phyloP scores from a whole-genome alignment of 2,888 invertebrate species.

The Meiosimyza platycephala region DNA sequence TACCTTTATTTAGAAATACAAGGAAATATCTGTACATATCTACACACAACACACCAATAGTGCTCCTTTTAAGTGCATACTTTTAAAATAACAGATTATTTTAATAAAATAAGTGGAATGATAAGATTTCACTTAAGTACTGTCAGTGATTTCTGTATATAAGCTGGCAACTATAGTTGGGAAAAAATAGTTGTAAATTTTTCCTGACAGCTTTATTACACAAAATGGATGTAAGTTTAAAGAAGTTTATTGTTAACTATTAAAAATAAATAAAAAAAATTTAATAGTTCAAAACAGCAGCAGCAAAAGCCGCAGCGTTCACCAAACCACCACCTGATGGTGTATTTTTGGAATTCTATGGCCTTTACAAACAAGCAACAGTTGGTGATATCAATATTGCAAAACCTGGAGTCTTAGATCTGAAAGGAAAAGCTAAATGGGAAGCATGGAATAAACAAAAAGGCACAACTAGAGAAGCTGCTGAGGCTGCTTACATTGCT shows the following conservation, averaged over 20 bases:
- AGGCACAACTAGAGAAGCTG: conserved; percentile 80
- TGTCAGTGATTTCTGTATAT: no score
- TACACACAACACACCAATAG: no score
- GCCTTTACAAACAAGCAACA: conserved; percentile 85
- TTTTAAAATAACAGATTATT: no score
- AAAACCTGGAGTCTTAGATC: conserved; percentile 86
- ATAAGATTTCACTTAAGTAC: no score
- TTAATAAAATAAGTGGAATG: no score
- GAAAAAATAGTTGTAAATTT: no score
- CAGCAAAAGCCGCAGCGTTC: conserved; percentile 81
- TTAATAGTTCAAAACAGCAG: conserved; percentile 76
- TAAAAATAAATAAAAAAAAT: background rate
- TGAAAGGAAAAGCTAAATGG: conserved; percentile 91
- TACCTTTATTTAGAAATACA: no score
- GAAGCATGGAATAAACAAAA: conserved; percentile 88
- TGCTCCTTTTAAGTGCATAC: no score
- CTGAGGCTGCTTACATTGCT: conserved; percentile 84
- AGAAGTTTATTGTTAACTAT: background rate
- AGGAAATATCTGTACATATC: no score
- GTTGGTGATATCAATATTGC: conserved; percentile 83
- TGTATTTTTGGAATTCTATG: conserved; percentile 85
- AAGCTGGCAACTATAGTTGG: no score
- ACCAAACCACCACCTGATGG: conserved; percentile 79
- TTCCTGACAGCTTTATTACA: no score
- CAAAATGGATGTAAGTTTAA: conserved; percentile 7